These are phyloP conservation scores for Mareca penelope DNA, from an alignment of 2,797 vertebrate genomes.

Conservation along the genomic window DNA sequence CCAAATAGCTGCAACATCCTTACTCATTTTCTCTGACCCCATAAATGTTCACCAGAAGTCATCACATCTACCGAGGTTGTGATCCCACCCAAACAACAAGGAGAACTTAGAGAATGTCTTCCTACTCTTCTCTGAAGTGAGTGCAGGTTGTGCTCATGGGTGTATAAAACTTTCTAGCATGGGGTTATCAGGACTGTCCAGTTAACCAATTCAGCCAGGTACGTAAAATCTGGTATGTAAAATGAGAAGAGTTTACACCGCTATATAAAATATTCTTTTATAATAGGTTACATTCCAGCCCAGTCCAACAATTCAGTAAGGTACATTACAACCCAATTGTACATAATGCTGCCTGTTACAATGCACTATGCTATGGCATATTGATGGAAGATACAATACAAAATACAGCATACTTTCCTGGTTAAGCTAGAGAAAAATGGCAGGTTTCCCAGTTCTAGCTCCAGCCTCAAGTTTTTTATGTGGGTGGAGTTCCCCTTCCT, in stretches of 20 bases:
- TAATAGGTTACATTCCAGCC: not conserved
- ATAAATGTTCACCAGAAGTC: not conserved
- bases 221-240: not conserved
- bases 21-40: not conserved
- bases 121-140: not conserved
- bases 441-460: not conserved
- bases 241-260: not conserved
- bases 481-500: not conserved
- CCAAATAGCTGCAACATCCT: not conserved
- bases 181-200: not conserved
- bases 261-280: not conserved
- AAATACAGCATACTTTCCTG: not conserved
- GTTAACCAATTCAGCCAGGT: not conserved
- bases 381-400: not conserved
- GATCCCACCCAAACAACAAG: not conserved
- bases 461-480: not conserved
- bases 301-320: not conserved
- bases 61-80: not conserved
- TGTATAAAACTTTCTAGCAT: not conserved
- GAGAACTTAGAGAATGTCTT: not conserved
- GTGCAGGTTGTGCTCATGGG: not conserved
- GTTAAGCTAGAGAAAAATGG: not conserved
- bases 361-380: not conserved
- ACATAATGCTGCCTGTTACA: not conserved
- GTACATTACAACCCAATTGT: accelerated